Evolutionary conservation across 2,888 invertebrate species (phyloP).

Genomic region (Tupiocoris notatus): DNA sequence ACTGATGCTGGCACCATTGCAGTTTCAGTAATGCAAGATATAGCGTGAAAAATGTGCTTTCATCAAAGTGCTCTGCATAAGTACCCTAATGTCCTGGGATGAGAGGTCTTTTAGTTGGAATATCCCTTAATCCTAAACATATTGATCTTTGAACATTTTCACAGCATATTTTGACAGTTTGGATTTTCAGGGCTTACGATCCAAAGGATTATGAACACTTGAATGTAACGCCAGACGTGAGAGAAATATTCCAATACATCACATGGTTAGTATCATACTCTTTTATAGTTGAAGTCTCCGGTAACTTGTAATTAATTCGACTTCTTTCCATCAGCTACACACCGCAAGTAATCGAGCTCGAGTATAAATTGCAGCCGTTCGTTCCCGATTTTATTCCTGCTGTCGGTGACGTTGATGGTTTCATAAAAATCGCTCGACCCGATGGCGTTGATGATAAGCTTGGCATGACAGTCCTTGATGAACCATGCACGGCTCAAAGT

Average conservation of each 20-base stretch:
- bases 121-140: too few relatives aligned
- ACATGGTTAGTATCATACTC: slow-evolving; percentile 66
- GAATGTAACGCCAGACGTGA: slow-evolving; percentile 77
- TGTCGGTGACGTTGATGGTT: slow-evolving; percentile 97
- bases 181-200: slow-evolving; percentile 65
- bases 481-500: slow-evolving; percentile 92
- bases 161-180: not conserved
- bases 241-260: slow-evolving; percentile 90
- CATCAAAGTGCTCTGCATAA: too few relatives aligned
- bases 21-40: too few relatives aligned
- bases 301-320: not conserved
- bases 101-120: too few relatives aligned
- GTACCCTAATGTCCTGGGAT: too few relatives aligned
- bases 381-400: slow-evolving; percentile 96
- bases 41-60: too few relatives aligned
- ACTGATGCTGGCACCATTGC: too few relatives aligned
- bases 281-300: too few relatives aligned
- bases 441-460: slow-evolving; percentile 64
- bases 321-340: slow-evolving; percentile 68
- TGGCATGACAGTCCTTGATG: slow-evolving; percentile 82
- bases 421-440: slow-evolving; percentile 88
- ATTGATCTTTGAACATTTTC: slow-evolving; percentile 47
- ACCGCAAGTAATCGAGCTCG: slow-evolving; percentile 86
- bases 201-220: slow-evolving; percentile 80
- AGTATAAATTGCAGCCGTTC: slow-evolving; percentile 88